These are phyloP conservation scores for Salmo trutta DNA, from an alignment of 2,797 vertebrate species.

Conservation along the genomic window DNA sequence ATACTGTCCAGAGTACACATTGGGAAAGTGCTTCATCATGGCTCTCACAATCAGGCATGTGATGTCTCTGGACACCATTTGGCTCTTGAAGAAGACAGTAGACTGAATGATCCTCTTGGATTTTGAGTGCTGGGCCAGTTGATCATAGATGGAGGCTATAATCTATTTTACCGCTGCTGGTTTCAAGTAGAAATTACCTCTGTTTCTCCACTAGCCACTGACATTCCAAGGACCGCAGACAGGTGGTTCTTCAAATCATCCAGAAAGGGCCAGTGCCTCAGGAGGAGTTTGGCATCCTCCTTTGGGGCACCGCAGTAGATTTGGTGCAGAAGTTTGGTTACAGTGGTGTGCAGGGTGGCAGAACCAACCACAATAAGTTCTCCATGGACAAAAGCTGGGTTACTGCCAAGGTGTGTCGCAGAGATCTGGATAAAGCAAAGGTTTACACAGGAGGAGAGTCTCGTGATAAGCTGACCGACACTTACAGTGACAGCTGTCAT, in stretches of 20 bases:
- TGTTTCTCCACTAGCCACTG: not conserved
- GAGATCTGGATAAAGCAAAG: not conserved
- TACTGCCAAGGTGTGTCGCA: not conserved
- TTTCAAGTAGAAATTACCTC: not conserved
- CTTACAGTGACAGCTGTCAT: not conserved
- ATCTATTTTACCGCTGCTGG: not conserved
- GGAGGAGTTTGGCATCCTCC: not conserved
- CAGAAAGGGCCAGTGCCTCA: not conserved
- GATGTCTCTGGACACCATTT: not conserved
- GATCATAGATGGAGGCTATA: not conserved
- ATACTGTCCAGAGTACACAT: not conserved
- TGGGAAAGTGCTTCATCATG: not conserved
- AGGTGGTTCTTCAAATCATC: not conserved
- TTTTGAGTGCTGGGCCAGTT: not conserved
- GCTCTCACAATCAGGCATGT: not conserved
- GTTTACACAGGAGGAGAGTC: not conserved
- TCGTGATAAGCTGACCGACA: not conserved
- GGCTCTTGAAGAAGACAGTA: not conserved
- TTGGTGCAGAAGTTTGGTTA: not conserved
- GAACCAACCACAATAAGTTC: not conserved
- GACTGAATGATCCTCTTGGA: no score
- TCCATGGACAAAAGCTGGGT: not conserved
- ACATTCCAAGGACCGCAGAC: not conserved
- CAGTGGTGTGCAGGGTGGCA: not conserved
- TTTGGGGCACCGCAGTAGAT: not conserved